These are phyloP conservation scores for Hemichromis elongatus DNA, from an alignment of 2,113 vertebrate species.

Conservation along the genomic window DNA sequence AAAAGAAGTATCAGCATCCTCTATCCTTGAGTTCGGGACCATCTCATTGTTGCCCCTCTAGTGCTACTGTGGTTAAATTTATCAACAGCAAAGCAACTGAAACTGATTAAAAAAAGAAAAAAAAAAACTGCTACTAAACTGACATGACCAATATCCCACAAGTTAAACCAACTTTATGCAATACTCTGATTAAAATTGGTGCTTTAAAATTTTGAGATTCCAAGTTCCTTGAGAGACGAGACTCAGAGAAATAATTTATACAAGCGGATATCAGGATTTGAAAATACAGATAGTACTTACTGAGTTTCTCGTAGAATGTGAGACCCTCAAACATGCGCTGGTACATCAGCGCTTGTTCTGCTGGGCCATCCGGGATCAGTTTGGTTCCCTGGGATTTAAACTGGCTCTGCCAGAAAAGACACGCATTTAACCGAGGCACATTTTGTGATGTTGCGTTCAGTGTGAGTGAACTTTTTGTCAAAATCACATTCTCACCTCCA, in stretches of 20 bases:
- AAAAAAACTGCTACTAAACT: not conserved
- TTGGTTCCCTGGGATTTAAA: conserved; percentile 69
- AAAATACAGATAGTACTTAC: conserved; percentile 29
- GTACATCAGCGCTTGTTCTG: conserved; percentile 64
- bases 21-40: no score
- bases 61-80: no score
- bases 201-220: not conserved
- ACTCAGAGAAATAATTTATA: rapidly evolving
- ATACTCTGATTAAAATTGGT: rapidly evolving
- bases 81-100: no score
- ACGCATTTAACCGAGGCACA: not conserved
- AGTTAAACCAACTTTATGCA: rapidly evolving
- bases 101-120: no score
- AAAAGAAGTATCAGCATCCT: no score
- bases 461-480: rapidly evolving
- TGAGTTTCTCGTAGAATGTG: conserved; percentile 63
- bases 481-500: conserved; percentile 64
- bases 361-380: conserved; percentile 58
- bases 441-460: not conserved
- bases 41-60: no score
- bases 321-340: conserved; percentile 71
- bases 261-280: not conserved
- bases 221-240: not conserved
- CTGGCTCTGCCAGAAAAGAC: conserved; percentile 25
- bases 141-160: rapidly evolving